These are phyloP conservation scores for Crotalus helleri DNA, from an alignment of 2,113 vertebrate species.

Conservation along the genomic window DNA sequence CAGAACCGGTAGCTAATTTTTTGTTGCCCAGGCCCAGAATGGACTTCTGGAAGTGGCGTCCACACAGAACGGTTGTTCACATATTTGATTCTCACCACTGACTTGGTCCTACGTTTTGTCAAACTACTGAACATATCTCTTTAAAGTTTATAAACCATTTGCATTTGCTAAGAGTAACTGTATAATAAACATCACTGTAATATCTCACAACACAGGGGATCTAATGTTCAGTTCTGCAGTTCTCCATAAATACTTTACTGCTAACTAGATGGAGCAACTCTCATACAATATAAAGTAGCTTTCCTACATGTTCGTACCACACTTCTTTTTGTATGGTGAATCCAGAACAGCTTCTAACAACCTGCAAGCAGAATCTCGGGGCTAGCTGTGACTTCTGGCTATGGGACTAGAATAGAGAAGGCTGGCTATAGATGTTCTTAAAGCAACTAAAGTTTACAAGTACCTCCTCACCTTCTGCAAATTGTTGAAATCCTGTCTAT, in stretches of 20 bases:
- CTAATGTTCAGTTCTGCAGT: background rate
- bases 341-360: background rate
- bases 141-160: background rate
- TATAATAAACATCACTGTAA: background rate
- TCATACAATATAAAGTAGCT: background rate
- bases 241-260: background rate
- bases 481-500: background rate
- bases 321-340: background rate
- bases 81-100: too few relatives aligned
- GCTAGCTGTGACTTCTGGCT: background rate
- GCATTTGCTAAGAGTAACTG: background rate
- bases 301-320: background rate
- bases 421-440: background rate
- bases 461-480: background rate
- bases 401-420: background rate
- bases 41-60: too few relatives aligned
- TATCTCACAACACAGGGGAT: background rate
- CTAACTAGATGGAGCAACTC: background rate
- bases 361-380: background rate
- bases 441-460: background rate
- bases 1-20: too few relatives aligned
- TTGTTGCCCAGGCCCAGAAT: too few relatives aligned
- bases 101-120: background rate
- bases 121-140: background rate
- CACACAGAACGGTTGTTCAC: too few relatives aligned